Conservation (phyloP, 2,113 vertebrate species). For the Lycaon pictus region DNA sequence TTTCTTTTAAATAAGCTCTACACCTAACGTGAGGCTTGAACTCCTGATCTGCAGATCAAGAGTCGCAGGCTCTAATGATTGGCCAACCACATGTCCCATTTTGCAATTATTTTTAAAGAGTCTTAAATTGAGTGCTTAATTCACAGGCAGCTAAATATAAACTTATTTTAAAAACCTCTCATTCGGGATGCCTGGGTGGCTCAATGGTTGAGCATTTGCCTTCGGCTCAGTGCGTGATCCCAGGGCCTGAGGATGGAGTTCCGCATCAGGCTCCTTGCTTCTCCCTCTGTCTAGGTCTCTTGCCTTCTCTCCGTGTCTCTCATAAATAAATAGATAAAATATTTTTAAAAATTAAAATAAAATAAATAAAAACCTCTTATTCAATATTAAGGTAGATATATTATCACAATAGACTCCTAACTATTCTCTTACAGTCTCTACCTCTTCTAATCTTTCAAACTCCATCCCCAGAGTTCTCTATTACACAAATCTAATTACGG, state of each 20-base stretch:
- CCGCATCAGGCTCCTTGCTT: too few species aligned
- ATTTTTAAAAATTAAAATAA: too few species aligned
- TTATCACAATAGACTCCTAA: neutral
- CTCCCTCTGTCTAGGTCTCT: too few species aligned
- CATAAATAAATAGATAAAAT: too few species aligned
- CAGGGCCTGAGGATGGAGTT: too few species aligned
- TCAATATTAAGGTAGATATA: neutral
- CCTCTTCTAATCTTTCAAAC: conserved; percentile 43
- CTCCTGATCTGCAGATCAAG: neutral
- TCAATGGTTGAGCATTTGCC: too few species aligned
- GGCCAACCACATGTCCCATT: neutral
- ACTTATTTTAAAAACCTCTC: neutral
- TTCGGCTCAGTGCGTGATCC: too few species aligned
- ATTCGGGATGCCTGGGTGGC: neutral
- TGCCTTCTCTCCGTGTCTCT: too few species aligned
- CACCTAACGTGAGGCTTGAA: neutral
- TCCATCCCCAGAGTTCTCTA: neutral
- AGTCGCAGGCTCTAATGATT: neutral
- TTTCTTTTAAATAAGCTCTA: neutral
- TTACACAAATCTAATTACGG: neutral
- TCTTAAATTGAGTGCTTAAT: conserved; percentile 50
- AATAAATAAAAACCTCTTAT: neutral
- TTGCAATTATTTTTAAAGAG: conserved; percentile 46
- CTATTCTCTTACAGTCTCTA: conserved; percentile 30
- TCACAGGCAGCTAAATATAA: neutral